Conservation (phyloP, 2,888 invertebrate species). For the Latrodectus hesperus region DNA sequence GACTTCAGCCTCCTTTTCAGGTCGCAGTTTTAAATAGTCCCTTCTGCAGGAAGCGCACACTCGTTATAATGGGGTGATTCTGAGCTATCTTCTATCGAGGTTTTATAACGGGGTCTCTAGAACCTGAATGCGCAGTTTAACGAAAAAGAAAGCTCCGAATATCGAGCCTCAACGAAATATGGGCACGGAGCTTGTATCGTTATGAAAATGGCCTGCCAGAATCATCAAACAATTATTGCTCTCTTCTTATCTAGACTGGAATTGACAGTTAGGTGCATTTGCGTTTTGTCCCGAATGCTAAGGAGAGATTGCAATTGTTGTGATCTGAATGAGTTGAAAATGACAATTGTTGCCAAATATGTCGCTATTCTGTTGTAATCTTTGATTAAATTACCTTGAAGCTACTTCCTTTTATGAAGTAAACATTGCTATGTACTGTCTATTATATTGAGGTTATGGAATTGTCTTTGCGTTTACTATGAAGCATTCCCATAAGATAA, state of each 20-base stretch:
- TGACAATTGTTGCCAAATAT: no score
- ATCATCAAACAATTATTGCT: not conserved
- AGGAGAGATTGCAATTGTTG: not conserved
- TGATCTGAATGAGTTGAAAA: not conserved
- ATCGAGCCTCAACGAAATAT: not conserved
- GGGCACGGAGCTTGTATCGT: not conserved
- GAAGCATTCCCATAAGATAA: no score
- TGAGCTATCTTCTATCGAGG: slow-evolving; percentile 5
- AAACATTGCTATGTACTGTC: no score
- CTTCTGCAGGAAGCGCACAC: slow-evolving; percentile 43
- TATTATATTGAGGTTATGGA: no score
- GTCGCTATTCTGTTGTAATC: no score
- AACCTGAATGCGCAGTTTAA: no score
- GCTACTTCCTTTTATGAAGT: no score
- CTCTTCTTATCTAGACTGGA: not conserved
- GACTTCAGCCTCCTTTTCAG: slow-evolving; percentile 27
- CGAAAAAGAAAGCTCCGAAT: not conserved
- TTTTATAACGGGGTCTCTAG: slow-evolving; percentile 17
- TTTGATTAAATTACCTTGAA: no score
- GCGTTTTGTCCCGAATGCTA: not conserved
- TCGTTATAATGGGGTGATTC: slow-evolving; percentile 54
- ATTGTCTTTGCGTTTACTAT: no score
- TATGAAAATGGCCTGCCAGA: not conserved
- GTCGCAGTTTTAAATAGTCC: slow-evolving; percentile 32
- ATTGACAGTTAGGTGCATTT: not conserved